Evolutionary conservation across 2,113 vertebrate genomes (phyloP).

Genomic region (Atherinomorus stipes): DNA sequence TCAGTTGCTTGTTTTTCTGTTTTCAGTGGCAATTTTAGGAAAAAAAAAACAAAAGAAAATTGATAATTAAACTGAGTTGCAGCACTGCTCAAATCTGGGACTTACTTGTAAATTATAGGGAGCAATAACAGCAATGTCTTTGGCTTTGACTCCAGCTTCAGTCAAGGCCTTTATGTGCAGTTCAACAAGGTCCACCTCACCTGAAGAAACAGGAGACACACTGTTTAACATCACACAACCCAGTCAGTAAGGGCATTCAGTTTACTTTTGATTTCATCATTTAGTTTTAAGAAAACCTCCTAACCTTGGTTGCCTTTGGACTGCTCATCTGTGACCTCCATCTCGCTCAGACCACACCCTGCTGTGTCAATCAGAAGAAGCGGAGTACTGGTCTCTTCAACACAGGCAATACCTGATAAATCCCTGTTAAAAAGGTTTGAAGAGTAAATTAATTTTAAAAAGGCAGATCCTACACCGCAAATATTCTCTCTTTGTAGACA

Average conservation of each 20-base stretch:
- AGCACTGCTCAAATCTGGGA: not conserved
- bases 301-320: conserved; percentile 94
- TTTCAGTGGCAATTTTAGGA: too few species aligned
- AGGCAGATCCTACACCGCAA: too few species aligned
- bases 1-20: too few species aligned
- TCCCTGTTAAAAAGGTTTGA: conserved; percentile 81
- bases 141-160: conserved; percentile 88
- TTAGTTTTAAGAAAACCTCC: not conserved
- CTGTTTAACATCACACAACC: conserved; percentile 8
- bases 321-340: conserved; percentile 89
- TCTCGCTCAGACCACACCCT: conserved; percentile 91
- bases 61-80: not conserved
- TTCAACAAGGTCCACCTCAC: conserved; percentile 90
- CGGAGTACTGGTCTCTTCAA: conserved; percentile 88
- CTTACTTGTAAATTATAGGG: conserved; percentile 96
- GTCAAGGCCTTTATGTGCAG: conserved; percentile 89
- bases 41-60: too few species aligned
- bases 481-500: not conserved
- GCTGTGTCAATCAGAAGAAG: conserved; percentile 94
- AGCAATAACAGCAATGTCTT: conserved; percentile 91
- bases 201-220: conserved; percentile 71
- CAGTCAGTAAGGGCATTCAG: not conserved
- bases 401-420: conserved; percentile 84
- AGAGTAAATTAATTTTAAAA: not conserved
- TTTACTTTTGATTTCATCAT: not conserved